These are phyloP conservation scores for Neotoma lepida DNA, from an alignment of 2,113 vertebrate species.

Conservation along the genomic window DNA sequence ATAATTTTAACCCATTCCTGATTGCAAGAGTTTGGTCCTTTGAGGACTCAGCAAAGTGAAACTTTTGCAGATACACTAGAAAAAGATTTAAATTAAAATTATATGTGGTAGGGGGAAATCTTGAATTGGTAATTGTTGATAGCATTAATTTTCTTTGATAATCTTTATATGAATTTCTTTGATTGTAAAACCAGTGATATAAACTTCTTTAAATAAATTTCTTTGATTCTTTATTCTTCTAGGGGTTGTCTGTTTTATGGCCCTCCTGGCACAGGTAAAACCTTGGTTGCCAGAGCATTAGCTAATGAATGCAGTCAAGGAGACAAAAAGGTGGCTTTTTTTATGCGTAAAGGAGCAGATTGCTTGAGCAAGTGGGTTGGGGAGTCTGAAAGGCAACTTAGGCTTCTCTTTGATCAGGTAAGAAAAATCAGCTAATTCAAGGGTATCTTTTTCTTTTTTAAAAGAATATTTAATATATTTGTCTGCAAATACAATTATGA, in stretches of 20 bases:
- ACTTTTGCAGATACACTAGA: neutral
- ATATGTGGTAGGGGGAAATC: neutral
- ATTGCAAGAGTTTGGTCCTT: slow-evolving; percentile 33
- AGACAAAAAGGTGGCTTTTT: slow-evolving; percentile 98
- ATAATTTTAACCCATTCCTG: neutral
- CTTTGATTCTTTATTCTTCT: slow-evolving; percentile 65
- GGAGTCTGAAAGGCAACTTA: slow-evolving; percentile 97
- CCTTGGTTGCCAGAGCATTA: slow-evolving; percentile 97
- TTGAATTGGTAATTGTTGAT: slow-evolving; percentile 33
- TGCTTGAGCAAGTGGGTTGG: slow-evolving; percentile 99
- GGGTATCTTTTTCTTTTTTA: slow-evolving; percentile 27
- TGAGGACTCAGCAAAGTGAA: slow-evolving; percentile 48
- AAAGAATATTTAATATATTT: slow-evolving; percentile 33
- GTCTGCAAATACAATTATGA: slow-evolving; percentile 2
- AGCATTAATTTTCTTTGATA: slow-evolving; percentile 44
- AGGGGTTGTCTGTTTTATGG: slow-evolving; percentile 99
- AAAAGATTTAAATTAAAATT: slow-evolving; percentile 35
- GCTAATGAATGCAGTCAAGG: slow-evolving; percentile 99
- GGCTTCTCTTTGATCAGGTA: slow-evolving; percentile 99
- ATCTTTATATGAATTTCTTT: neutral
- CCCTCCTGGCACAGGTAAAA: slow-evolving; percentile 98
- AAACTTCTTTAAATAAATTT: neutral
- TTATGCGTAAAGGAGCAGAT: slow-evolving; percentile 99
- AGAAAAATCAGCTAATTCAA: slow-evolving; percentile 71
- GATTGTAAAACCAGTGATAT: neutral